Percentiles rank a stretch among this genome's conserved stretches.
Conservation (phyloP, 2,888 invertebrate species). For the Phengaris arion region DNA sequence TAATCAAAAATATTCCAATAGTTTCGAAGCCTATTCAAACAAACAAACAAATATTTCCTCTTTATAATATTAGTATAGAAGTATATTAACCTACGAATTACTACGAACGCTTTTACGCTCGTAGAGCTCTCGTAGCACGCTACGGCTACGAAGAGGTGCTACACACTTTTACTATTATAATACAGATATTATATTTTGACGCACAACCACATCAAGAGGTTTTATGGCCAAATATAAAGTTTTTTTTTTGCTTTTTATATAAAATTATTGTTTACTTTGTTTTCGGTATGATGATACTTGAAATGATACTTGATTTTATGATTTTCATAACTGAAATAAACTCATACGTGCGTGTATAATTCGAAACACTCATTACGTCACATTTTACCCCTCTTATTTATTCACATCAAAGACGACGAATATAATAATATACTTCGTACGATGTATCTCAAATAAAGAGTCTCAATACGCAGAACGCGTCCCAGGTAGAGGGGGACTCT, state of each 20-base stretch:
- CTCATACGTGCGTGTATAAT: slow-evolving; percentile 8
- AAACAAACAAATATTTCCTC: too few species aligned
- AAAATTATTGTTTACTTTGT: neutral
- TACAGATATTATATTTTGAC: too few species aligned
- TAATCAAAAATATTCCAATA: too few species aligned
- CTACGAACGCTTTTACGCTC: neutral
- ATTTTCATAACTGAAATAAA: slow-evolving; percentile 9
- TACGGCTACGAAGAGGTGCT: neutral
- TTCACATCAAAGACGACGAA: neutral
- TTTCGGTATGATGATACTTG: neutral
- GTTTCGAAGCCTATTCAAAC: too few species aligned
- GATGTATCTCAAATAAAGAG: slow-evolving; percentile 15
- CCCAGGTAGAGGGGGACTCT: slow-evolving; percentile 46
- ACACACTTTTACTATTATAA: neutral
- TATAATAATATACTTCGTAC: neutral
- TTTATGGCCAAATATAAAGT: too few species aligned
- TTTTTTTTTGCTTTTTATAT: neutral
- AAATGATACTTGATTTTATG: neutral
- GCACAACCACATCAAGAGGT: too few species aligned
- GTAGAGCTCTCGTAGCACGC: slow-evolving; percentile 6
- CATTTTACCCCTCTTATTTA: slow-evolving; percentile 6
- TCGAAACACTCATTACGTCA: slow-evolving; percentile 14
- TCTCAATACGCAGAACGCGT: slow-evolving; percentile 30
- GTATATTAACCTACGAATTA: neutral
- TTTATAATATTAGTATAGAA: neutral